Evolutionary conservation across 2,113 vertebrate genomes (phyloP), one percentile per base, ranked within the genome.

Genomic region (Nansenia antarctica): DNA sequence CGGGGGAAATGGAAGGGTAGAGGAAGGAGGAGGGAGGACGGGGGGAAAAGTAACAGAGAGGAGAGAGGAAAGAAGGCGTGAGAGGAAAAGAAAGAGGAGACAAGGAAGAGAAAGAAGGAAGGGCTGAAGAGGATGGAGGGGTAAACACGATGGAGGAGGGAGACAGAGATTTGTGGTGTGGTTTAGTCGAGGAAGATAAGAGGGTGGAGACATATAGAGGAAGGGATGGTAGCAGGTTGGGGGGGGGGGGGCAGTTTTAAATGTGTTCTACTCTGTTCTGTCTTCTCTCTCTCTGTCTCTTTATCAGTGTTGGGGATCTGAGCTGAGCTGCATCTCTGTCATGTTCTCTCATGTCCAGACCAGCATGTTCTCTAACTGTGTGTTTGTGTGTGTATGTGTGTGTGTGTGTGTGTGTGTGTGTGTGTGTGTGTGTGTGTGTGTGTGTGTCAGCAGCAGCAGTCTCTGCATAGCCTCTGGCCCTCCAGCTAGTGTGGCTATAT

Each of bases 291-390:
- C 18, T 15, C 39, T 42, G 11, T 3, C 4, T 12, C 30, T 32
- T 54, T 70, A 52, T 70, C 60, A 62, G 47, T 47, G 26, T 30
- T 4, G 54, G 9, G 27, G 9, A 63, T 55, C 67, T 47, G 32
- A 20, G 24, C 12, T 52, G n/a, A n/a, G n/a, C n/a, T n/a, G n/a
- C n/a, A n/a, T n/a, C n/a, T n/a, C n/a, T n/a, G n/a, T n/a, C 29
- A 12, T 66, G 55, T 34, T 60, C 3, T 47, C 31, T 62, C 76
- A 53, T 49, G 76, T 54, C 45, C 76, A 39, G 11, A 61, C 55
- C 32, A 62, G 55, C 49, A 69, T 34, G 27, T 45, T 54, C 49
- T 69, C 31, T 0, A n/a, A n/a, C n/a, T n/a, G n/a, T n/a, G n/a
- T n/a, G n/a, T n/a, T 42, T 42, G 39, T 11, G 3, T 42, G 39